Evolutionary conservation across 2,113 vertebrate species (phyloP).

Genomic region (Antidorcas marsupialis): DNA sequence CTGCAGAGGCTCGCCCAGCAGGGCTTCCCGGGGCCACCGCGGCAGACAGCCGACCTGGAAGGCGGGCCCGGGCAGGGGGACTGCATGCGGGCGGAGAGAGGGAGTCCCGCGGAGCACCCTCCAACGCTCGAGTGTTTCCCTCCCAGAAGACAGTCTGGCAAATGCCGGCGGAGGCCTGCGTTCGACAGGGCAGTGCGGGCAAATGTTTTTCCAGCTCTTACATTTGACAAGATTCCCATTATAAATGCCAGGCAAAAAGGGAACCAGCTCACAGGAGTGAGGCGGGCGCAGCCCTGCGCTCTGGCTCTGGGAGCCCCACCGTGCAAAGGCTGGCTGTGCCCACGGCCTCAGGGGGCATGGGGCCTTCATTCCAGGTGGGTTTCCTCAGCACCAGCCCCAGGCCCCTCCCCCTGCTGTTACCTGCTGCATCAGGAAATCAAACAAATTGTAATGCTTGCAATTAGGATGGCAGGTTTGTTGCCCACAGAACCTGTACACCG

Average conservation of each 20-base stretch:
- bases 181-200: background rate
- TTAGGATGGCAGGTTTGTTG: background rate
- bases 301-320: background rate
- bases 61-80: background rate
- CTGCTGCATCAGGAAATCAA: background rate
- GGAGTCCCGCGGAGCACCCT: background rate
- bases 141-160: background rate
- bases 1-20: background rate
- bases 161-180: background rate
- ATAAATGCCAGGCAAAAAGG: background rate
- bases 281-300: background rate
- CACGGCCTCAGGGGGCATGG: rapidly evolving
- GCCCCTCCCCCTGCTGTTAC: background rate
- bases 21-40: background rate
- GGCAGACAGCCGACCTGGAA: rapidly evolving
- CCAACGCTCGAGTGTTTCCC: background rate
- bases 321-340: rapidly evolving
- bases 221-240: background rate
- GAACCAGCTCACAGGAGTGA: background rate
- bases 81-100: background rate
- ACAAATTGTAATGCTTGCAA: background rate
- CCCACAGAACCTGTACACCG: background rate
- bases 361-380: background rate
- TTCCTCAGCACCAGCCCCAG: background rate
- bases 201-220: background rate